These are phyloP conservation scores for Lytechinus pictus DNA, from an alignment of 35 echinoderm and acorn worm genomes.

Conservation along the genomic window DNA sequence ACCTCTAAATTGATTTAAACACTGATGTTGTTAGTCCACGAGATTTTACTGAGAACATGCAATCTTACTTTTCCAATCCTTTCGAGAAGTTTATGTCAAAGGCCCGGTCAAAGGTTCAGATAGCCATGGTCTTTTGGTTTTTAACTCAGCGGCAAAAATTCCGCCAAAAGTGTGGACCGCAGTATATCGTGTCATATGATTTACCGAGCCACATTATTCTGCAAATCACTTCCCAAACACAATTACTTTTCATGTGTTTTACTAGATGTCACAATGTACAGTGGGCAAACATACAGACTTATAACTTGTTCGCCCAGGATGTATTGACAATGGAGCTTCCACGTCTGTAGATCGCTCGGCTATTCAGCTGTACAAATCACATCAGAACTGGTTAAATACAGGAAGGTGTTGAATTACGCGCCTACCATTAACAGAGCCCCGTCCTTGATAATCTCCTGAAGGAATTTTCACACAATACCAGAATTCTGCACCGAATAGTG, in stretches of 20 bases:
- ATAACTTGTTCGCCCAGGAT: constrained; percentile 16
- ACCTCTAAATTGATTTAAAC: neutral
- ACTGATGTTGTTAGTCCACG: neutral
- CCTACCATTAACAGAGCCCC: constrained; percentile 8
- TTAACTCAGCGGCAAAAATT: neutral
- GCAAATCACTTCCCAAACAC: neutral
- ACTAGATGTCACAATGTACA: constrained; percentile 11
- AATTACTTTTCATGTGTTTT: constrained; percentile 14
- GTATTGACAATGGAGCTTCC: neutral
- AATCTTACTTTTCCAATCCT: neutral
- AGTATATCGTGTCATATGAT: neutral
- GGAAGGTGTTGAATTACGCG: neutral
- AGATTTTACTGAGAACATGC: neutral
- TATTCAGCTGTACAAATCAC: constrained; percentile 18
- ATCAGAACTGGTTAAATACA: neutral
- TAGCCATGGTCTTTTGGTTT: neutral
- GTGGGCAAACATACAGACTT: neutral
- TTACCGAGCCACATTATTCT: neutral
- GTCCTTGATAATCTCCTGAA: constrained; percentile 5
- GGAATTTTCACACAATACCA: constrained; percentile 11
- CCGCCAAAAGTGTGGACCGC: neutral
- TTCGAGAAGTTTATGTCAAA: neutral
- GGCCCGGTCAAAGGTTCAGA: neutral
- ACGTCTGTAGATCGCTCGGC: neutral
- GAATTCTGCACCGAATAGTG: neutral